A percentile compares a stretch with the other conserved stretches of the same genome.
Evolutionary conservation across 1,140 invertebrate species (phyloP).

Genomic region (Aphidius ervi): DNA sequence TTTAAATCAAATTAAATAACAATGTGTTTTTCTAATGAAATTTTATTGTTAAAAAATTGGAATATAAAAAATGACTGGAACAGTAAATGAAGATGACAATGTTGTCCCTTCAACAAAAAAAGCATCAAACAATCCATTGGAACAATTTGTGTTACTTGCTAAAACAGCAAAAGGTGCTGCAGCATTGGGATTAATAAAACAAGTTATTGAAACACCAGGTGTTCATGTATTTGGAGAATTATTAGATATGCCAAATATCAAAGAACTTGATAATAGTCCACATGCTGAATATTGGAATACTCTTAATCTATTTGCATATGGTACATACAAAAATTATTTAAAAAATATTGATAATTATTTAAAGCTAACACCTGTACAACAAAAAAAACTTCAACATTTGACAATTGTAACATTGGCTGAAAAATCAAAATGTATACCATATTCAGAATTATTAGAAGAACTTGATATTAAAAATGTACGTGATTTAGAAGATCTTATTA

Average conservation of each 20-base stretch:
- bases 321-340: constrained; percentile 87
- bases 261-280: constrained; percentile 71
- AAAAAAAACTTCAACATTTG: constrained; percentile 89
- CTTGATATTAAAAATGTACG: constrained; percentile 88
- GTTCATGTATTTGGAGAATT: constrained; percentile 95
- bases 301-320: constrained; percentile 89
- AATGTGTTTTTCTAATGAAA: no score
- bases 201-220: constrained; percentile 86
- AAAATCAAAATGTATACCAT: constrained; percentile 88
- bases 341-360: constrained; percentile 71
- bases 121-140: constrained; percentile 66
- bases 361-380: constrained; percentile 72
- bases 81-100: not conserved
- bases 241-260: constrained; percentile 88
- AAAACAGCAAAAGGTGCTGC: constrained; percentile 86
- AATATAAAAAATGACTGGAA: constrained; percentile 3
- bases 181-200: constrained; percentile 83
- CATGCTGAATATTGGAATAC: constrained; percentile 76
- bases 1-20: no score
- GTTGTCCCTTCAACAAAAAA: constrained; percentile 37
- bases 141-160: constrained; percentile 86
- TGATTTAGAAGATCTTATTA: constrained; percentile 94
- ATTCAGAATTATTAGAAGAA: constrained; percentile 78
- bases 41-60: no score
- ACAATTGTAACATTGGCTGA: constrained; percentile 94